Evolutionary conservation across 2,113 vertebrate genomes (phyloP), one percentile per base, ranked within the genome.

Genomic region (Electrona antarctica): DNA sequence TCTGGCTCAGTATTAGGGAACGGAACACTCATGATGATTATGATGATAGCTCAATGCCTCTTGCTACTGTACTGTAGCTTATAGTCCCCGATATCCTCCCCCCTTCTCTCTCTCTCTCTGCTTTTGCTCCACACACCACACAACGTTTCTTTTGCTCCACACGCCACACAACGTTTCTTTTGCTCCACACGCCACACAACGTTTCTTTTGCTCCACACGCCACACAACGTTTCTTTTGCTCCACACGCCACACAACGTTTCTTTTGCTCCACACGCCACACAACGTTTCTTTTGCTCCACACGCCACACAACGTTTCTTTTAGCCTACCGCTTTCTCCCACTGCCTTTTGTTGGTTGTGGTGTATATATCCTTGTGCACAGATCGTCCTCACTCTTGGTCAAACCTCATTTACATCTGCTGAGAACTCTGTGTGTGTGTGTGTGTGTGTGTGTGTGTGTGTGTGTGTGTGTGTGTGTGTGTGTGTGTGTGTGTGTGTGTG

Each of bases 1-100:
- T 93, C 92, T 91, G 88, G 92, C 94, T 92, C 92, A 91, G 91
- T 95, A 95, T 90, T 88, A 93, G 70, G 68, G 56, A 56, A 61
- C 69, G 68, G 47, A 70, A 66, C 13, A 12, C 55, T 75, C 33
- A 7, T 73, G 65, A 78, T 82, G 63, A 78, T 82, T 73, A 64
- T 73, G 67, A 67, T 52, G 66, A 71, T 60, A 63, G 67, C 78
- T 73, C 58, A 69, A 41, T 9, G 59, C 74, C 71, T 73, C 61
- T 70, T 69, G 71, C 73, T 80, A 77, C 33, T 41, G 33, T 80
- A 77, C 33, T 41, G 33, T 41, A 41, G 1, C 33, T 41, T 41
- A 41, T 41, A 41, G 33, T 3, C 33, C 28, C 71, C 56, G n/a
- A 15, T 64, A 13, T 58, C 29, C 28, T 14, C 51, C 63, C 41